Conservation (phyloP, 2,113 vertebrate species). For the Sinocyclocheilus anshuiensis region DNA sequence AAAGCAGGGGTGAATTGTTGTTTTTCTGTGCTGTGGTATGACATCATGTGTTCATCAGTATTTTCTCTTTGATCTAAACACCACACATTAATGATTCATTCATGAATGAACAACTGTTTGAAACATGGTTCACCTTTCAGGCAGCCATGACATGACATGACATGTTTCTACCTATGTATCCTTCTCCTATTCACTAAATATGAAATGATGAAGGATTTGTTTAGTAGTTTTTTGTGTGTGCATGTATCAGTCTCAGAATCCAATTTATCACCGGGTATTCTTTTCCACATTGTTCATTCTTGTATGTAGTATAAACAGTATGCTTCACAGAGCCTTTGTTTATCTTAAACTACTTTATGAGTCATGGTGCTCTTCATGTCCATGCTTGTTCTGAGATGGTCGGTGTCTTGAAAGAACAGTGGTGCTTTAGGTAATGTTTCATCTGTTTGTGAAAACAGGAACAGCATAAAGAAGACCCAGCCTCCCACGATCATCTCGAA, state of each 20-base stretch:
- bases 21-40: conserved; percentile 17
- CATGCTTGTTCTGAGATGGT: conserved; percentile 16
- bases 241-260: not conserved
- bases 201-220: not conserved
- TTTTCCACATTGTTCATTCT: not conserved
- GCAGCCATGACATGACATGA: not conserved
- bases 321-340: not conserved
- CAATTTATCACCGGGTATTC: not conserved
- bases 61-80: not conserved
- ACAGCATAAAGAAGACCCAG: conserved; percentile 80
- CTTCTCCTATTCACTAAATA: not conserved
- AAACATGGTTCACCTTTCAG: conserved; percentile 13
- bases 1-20: not conserved
- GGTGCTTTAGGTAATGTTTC: not conserved
- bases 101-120: conserved; percentile 7
- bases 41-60: conserved; percentile 12
- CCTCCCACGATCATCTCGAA: conserved; percentile 78
- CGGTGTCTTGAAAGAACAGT: not conserved
- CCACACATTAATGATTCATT: conserved; percentile 16
- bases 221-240: not conserved
- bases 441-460: conserved; percentile 67
- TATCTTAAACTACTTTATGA: not conserved
- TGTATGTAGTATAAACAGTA: not conserved
- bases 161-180: not conserved
- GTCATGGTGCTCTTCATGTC: conserved; percentile 1